Evolutionary conservation across 2,797 vertebrate species (phyloP).

Genomic region (Enteromius thamalakanensis): DNA sequence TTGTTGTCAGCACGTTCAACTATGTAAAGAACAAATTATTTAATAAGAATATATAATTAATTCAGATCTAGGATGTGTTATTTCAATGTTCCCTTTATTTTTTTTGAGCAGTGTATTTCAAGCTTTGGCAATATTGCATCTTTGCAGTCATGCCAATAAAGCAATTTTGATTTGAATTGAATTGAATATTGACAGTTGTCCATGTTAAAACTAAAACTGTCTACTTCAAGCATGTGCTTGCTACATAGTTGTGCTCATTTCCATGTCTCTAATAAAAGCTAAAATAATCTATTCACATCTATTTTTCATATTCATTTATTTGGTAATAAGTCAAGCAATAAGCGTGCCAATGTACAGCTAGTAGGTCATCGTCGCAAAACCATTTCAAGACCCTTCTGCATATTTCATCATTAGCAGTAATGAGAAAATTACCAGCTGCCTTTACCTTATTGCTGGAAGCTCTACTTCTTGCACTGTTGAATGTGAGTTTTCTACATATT

Average conservation of each 20-base stretch:
- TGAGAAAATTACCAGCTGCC: background rate
- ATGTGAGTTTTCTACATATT: background rate
- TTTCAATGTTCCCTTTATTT: no score
- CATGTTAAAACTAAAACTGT: background rate
- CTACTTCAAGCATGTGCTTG: no score
- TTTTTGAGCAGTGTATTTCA: no score
- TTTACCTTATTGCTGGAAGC: background rate
- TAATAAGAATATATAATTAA: no score
- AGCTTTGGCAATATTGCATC: no score
- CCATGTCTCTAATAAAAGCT: background rate
- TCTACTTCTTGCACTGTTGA: background rate
- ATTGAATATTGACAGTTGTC: background rate
- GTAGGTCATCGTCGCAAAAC: background rate
- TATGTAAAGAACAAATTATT: no score
- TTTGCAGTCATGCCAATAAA: no score
- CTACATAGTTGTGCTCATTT: no score
- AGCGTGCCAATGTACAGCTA: background rate
- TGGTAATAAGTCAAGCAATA: background rate
- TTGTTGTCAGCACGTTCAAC: no score
- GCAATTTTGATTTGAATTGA: no score
- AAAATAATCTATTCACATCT: background rate
- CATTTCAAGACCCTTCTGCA: background rate
- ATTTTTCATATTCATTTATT: background rate
- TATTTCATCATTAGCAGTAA: background rate
- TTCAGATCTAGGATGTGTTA: no score